These are phyloP conservation scores for Hermaeophaga mercurialis DNA, from an alignment of 2,888 invertebrate genomes.

Conservation along the genomic window DNA sequence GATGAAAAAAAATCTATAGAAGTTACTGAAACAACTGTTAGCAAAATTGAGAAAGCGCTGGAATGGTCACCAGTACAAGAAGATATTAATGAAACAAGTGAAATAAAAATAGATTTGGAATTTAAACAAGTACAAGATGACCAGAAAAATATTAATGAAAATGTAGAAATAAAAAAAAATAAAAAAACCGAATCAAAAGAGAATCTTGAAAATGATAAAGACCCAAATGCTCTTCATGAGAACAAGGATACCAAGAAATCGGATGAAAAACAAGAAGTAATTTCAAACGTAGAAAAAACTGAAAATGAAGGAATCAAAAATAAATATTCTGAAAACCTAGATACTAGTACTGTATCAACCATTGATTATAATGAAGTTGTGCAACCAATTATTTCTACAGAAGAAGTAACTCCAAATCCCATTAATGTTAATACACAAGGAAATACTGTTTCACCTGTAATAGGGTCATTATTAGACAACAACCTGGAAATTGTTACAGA, in stretches of 20 bases:
- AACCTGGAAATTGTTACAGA: neutral
- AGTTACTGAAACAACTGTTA: neutral
- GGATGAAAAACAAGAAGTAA: neutral
- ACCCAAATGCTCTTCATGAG: neutral
- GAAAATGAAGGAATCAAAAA: slow-evolving; percentile 9
- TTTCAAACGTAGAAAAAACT: neutral
- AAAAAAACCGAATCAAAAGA: neutral
- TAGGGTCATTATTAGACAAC: neutral
- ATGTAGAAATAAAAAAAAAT: neutral
- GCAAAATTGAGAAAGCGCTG: neutral
- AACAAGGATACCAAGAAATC: no score
- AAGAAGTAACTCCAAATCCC: slow-evolving; percentile 33
- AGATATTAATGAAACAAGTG: neutral
- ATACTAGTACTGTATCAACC: slow-evolving; percentile 19
- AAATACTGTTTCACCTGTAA: neutral
- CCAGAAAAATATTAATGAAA: neutral
- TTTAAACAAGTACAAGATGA: neutral
- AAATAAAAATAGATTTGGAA: neutral
- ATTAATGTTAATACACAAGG: slow-evolving; percentile 6
- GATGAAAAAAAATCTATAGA: slow-evolving; percentile 36
- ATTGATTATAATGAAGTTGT: slow-evolving; percentile 5
- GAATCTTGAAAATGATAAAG: neutral
- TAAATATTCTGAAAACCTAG: slow-evolving; percentile 15
- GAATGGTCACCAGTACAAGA: neutral
- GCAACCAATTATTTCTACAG: slow-evolving; percentile 19